phyloP scores from a whole-genome alignment of 2,888 invertebrate genomes.

The Sicus ferrugineus region DNA sequence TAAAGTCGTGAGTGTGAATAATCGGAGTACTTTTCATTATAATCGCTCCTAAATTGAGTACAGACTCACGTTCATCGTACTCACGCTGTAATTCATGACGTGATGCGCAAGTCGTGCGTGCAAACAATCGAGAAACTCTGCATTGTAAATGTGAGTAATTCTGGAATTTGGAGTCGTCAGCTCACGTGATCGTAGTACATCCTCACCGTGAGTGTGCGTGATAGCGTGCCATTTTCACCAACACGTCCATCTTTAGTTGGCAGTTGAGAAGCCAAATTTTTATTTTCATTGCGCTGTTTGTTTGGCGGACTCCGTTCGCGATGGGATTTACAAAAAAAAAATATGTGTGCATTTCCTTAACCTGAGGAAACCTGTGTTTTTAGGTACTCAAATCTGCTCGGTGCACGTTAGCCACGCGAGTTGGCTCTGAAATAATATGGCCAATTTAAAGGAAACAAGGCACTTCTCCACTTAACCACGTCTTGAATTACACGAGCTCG shows the following conservation, averaged over 20 bases:
- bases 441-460: neutral
- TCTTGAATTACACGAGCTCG: too few relatives aligned
- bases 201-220: too few relatives aligned
- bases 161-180: neutral
- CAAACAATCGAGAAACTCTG: too few relatives aligned
- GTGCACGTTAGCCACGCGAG: neutral
- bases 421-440: neutral
- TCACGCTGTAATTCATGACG: too few relatives aligned
- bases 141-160: neutral
- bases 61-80: too few relatives aligned
- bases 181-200: neutral
- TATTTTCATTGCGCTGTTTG: neutral
- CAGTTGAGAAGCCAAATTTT: too few relatives aligned
- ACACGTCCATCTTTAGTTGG: too few relatives aligned
- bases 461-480: neutral
- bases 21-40: too few relatives aligned
- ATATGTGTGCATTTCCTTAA: slow-evolving; percentile 5
- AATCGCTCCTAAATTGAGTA: too few relatives aligned
- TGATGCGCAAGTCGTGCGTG: too few relatives aligned
- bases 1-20: too few relatives aligned
- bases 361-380: neutral
- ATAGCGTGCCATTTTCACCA: too few relatives aligned
- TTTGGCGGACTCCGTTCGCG: neutral
- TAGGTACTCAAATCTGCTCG: neutral
- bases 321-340: neutral